Conservation (phyloP, 1,140 invertebrate species). For the Scaptomyza montana region DNA sequence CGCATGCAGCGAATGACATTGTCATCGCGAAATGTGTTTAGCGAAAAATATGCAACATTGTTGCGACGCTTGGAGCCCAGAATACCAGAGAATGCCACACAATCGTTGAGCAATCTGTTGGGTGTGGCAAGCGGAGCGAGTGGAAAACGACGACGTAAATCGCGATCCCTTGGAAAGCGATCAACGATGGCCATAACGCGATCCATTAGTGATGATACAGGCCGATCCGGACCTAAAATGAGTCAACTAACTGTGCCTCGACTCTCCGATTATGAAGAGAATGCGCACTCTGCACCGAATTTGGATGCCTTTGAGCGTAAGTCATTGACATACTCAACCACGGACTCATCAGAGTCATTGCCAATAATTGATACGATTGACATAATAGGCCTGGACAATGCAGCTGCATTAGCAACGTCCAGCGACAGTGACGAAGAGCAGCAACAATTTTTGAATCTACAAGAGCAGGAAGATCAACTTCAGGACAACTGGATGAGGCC, state of each 20-base stretch:
- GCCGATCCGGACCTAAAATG: conserved; percentile 38
- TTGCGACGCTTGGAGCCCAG: conserved; percentile 79
- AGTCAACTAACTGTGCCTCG: conserved; percentile 50
- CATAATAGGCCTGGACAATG: conserved; percentile 26
- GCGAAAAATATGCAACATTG: conserved; percentile 84
- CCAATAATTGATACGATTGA: conserved; percentile 35
- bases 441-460: conserved; percentile 24
- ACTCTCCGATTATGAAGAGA: conserved; percentile 59
- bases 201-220: conserved; percentile 84
- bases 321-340: conserved; percentile 54
- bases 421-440: conserved; percentile 18
- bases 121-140: conserved; percentile 12
- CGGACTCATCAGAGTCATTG: conserved; percentile 62
- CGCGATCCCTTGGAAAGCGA: conserved; percentile 47
- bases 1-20: conserved; percentile 85
- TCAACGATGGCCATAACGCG: conserved; percentile 84
- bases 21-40: conserved; percentile 85
- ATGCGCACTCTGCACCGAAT: conserved; percentile 56
- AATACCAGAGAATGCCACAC: conserved; percentile 70
- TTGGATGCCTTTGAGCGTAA: conserved; percentile 47
- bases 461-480: conserved; percentile 54
- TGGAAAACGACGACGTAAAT: conserved; percentile 49
- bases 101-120: conserved; percentile 64
- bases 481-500: conserved; percentile 79
- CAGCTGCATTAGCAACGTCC: conserved; percentile 55